phyloP scores from a whole-genome alignment of 2,888 invertebrate genomes.

The Epistrophe eligans region DNA sequence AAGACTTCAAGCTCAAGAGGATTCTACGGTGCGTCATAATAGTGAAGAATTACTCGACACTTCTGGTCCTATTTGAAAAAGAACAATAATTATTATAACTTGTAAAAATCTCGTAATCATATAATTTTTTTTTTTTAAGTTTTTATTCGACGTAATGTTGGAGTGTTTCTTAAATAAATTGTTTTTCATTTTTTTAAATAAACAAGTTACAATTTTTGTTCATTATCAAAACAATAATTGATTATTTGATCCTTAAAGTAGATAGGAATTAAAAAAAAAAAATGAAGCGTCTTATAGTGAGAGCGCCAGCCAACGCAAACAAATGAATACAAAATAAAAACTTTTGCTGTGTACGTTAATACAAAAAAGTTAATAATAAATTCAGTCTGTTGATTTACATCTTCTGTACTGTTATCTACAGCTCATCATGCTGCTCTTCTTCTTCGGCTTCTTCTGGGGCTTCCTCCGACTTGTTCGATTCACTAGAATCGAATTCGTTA shows the following conservation, averaged over 20 bases:
- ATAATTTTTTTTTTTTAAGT: constrained; percentile 4
- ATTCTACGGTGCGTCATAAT: constrained; percentile 77
- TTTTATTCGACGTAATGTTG: constrained; percentile 57
- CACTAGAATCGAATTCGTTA: constrained; percentile 83
- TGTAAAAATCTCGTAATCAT: background rate
- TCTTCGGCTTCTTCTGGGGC: constrained; percentile 84
- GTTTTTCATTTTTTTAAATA: constrained; percentile 35
- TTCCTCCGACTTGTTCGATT: constrained; percentile 83
- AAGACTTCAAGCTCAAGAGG: constrained; percentile 79
- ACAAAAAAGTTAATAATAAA: constrained; percentile 54
- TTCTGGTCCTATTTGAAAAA: constrained; percentile 24
- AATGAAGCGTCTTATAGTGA: constrained; percentile 7
- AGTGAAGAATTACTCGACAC: constrained; percentile 31
- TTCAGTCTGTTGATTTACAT: constrained; percentile 73
- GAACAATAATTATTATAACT: background rate
- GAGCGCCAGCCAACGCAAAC: constrained; percentile 36
- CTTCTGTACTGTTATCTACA: constrained; percentile 83
- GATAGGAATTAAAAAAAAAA: constrained; percentile 14
- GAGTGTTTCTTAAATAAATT: constrained; percentile 61
- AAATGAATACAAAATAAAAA: constrained; percentile 46
- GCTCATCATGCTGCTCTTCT: constrained; percentile 86
- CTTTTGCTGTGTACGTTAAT: constrained; percentile 48
- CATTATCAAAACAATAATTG: constrained; percentile 53
- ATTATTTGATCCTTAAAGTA: constrained; percentile 32
- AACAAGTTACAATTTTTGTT: constrained; percentile 43